phyloP scores from a whole-genome alignment of 2,888 invertebrate genomes.

The Patella caerulea region DNA sequence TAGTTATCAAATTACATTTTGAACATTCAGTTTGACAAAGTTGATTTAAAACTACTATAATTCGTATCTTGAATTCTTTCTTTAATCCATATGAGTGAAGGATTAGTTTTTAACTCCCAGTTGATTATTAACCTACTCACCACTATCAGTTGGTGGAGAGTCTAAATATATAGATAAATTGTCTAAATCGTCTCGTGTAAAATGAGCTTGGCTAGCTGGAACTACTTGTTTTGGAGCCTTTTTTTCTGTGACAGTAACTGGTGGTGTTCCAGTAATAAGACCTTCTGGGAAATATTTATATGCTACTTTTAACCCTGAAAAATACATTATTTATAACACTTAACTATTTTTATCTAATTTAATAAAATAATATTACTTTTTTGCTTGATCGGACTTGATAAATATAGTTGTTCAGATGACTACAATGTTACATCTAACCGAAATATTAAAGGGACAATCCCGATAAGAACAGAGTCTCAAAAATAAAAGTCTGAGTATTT shows the following conservation, averaged over 20 bases:
- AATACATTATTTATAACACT: conserved; percentile 3
- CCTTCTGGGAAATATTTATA: conserved; percentile 67
- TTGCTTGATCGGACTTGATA: too few relatives aligned
- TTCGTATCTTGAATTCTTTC: too few relatives aligned
- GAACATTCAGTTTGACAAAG: too few relatives aligned
- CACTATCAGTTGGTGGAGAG: conserved; percentile 58
- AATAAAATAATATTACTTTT: too few relatives aligned
- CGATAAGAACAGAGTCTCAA: too few relatives aligned
- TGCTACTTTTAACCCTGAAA: conserved; percentile 68
- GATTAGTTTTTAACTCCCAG: too few relatives aligned
- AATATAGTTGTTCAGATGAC: not conserved
- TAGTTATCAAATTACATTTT: too few relatives aligned
- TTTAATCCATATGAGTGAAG: too few relatives aligned
- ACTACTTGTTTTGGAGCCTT: conserved; percentile 14
- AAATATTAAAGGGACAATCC: too few relatives aligned
- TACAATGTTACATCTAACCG: not conserved
- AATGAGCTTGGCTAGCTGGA: conserved; percentile 41
- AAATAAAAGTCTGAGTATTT: too few relatives aligned
- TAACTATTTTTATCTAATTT: not conserved
- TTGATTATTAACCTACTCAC: conserved; percentile 23
- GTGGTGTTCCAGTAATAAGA: conserved; percentile 66
- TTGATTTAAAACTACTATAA: too few relatives aligned
- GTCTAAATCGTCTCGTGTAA: conserved; percentile 57
- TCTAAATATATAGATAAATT: conserved; percentile 59
- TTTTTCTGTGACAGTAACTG: conserved; percentile 47